Conservation (phyloP, 2,888 invertebrate genomes). For the Dicranocentrus wangi region DNA sequence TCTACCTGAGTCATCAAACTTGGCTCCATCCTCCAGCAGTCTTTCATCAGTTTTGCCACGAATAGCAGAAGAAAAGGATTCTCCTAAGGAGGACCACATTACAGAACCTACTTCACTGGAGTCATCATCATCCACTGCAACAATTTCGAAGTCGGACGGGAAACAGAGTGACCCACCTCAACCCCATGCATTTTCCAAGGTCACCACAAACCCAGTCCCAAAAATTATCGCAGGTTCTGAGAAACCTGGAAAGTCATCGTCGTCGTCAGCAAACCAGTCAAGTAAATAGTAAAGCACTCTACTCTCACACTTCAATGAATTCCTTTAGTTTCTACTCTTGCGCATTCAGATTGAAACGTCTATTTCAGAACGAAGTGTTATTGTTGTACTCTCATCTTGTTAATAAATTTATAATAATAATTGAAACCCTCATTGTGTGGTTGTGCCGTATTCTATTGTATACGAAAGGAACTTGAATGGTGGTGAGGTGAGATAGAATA, state of each 20-base stretch:
- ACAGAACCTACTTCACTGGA: not conserved
- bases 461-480: too few species aligned
- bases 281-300: constrained; percentile 7
- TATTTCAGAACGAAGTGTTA: too few species aligned
- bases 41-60: constrained; percentile 79
- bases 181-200: not conserved
- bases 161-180: not conserved
- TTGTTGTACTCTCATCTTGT: too few species aligned
- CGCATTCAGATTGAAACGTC: not conserved
- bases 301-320: not conserved
- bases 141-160: not conserved
- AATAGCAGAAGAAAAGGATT: constrained; percentile 91
- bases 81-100: constrained; percentile 76
- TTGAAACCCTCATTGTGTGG: too few species aligned
- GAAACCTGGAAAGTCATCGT: too few species aligned
- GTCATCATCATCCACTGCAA: not conserved
- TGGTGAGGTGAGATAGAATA: too few species aligned
- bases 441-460: too few species aligned
- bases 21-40: constrained; percentile 63
- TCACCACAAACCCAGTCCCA: constrained; percentile 14
- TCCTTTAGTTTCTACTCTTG: too few species aligned
- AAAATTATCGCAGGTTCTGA: constrained; percentile 1
- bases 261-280: constrained; percentile 23
- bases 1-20: constrained; percentile 49
- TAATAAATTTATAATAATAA: too few species aligned